Percentiles rank a stretch among this genome's conserved stretches.
These are phyloP conservation scores for Platyura marginata DNA, from an alignment of 1,140 invertebrate genomes.

Conservation along the genomic window DNA sequence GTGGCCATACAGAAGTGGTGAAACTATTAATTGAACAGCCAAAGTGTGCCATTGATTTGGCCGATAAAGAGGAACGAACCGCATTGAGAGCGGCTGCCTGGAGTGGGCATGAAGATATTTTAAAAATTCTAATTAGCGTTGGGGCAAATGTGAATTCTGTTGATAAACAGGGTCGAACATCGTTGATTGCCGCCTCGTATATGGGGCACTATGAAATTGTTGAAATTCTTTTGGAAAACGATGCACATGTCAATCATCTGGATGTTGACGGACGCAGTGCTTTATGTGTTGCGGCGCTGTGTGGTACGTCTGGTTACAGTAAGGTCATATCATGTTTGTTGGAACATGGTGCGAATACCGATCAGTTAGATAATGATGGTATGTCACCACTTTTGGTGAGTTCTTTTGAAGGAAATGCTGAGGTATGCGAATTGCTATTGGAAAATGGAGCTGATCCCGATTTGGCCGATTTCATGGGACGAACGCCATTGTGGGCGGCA, in stretches of 20 bases:
- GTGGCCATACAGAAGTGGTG: constrained; percentile 81
- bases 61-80: constrained; percentile 50
- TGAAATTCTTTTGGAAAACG: constrained; percentile 60
- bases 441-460: constrained; percentile 79
- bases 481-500: constrained; percentile 65
- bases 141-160: constrained; percentile 62
- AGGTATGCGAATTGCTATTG: constrained; percentile 67
- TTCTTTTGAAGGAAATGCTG: constrained; percentile 68
- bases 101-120: constrained; percentile 64
- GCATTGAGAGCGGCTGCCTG: constrained; percentile 66
- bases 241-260: constrained; percentile 69
- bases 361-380: constrained; percentile 78
- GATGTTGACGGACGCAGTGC: constrained; percentile 81
- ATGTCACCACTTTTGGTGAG: constrained; percentile 87
- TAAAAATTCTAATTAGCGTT: constrained; percentile 44
- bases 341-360: constrained; percentile 69
- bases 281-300: constrained; percentile 79
- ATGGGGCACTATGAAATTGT: constrained; percentile 91
- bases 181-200: constrained; percentile 74
- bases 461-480: constrained; percentile 55
- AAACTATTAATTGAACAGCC: constrained; percentile 55
- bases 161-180: constrained; percentile 73
- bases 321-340: constrained; percentile 53
- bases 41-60: constrained; percentile 54
- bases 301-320: constrained; percentile 68